phyloP scores from a whole-genome alignment of 2,113 vertebrate species.

The Gasterosteus nipponicus region DNA sequence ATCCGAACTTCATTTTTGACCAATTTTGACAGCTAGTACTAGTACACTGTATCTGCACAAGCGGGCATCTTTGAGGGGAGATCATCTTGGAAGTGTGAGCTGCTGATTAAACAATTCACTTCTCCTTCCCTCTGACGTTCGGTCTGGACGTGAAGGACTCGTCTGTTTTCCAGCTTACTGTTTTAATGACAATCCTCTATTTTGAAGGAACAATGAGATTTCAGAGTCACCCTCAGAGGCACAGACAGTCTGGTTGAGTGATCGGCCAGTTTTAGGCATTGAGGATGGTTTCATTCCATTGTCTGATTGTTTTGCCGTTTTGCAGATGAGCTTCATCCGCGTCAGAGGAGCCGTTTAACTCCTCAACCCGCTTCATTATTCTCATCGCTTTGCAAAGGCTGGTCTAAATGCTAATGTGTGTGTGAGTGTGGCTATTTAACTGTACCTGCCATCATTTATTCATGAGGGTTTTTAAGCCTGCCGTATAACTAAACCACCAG shows the following conservation, averaged over 20 bases:
- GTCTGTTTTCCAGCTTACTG: neutral
- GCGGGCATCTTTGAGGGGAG: neutral
- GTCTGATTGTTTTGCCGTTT: neutral
- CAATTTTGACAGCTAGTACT: neutral
- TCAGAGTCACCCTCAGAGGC: neutral
- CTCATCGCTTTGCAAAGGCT: neutral
- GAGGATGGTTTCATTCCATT: neutral
- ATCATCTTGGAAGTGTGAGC: neutral
- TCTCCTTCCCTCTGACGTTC: neutral
- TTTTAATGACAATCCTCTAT: no score
- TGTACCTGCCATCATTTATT: neutral
- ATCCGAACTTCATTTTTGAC: no score
- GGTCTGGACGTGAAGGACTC: neutral
- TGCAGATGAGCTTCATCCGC: constrained; percentile 11
- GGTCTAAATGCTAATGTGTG: constrained; percentile 19
- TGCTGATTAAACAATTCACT: neutral
- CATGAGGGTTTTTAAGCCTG: neutral
- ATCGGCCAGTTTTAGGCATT: neutral
- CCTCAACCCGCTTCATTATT: constrained; percentile 17
- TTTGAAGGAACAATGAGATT: neutral
- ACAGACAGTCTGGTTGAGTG: neutral
- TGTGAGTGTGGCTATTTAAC: neutral
- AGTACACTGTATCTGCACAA: neutral
- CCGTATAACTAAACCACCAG: neutral
- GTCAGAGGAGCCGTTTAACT: constrained; percentile 28